These are phyloP conservation scores for Gymnocheta viridis DNA, from an alignment of 2,888 invertebrate species.

Conservation along the genomic window DNA sequence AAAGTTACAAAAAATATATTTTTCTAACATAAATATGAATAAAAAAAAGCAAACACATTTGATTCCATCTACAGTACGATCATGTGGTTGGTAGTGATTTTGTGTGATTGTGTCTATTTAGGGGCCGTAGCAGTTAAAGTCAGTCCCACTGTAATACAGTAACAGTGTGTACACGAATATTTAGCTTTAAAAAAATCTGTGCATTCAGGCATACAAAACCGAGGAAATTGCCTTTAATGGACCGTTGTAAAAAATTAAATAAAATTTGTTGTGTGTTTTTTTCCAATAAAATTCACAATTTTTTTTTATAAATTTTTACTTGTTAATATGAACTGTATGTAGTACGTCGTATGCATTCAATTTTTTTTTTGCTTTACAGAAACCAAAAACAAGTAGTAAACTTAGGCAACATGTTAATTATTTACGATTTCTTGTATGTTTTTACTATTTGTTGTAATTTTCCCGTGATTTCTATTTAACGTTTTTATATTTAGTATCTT, in stretches of 20 bases:
- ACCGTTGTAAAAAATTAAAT: constrained; percentile 52
- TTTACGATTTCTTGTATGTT: constrained; percentile 62
- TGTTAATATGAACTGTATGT: constrained; percentile 10
- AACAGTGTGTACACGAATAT: not conserved
- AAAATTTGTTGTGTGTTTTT: constrained; percentile 12
- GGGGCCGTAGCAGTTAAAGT: not conserved
- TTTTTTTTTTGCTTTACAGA: constrained; percentile 25
- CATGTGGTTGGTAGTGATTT: not conserved
- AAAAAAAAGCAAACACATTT: constrained; percentile 52
- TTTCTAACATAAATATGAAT: constrained; percentile 62
- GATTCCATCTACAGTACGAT: not conserved
- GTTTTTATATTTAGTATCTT: not conserved
- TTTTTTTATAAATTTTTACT: constrained; percentile 28
- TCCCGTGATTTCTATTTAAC: constrained; percentile 13
- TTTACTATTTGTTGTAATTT: constrained; percentile 23
- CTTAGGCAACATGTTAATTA: constrained; percentile 69
- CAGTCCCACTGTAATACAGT: constrained; percentile 33
- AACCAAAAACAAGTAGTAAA: constrained; percentile 34
- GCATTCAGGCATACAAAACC: constrained; percentile 56
- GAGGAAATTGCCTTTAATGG: constrained; percentile 70
- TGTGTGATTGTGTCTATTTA: constrained; percentile 13
- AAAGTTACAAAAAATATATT: constrained; percentile 7
- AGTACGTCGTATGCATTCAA: not conserved
- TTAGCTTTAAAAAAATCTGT: constrained; percentile 23
- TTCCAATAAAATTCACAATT: constrained; percentile 23